These are phyloP conservation scores for Nothocercus nigrocapillus DNA, from an alignment of 2,113 vertebrate species.

Conservation along the genomic window DNA sequence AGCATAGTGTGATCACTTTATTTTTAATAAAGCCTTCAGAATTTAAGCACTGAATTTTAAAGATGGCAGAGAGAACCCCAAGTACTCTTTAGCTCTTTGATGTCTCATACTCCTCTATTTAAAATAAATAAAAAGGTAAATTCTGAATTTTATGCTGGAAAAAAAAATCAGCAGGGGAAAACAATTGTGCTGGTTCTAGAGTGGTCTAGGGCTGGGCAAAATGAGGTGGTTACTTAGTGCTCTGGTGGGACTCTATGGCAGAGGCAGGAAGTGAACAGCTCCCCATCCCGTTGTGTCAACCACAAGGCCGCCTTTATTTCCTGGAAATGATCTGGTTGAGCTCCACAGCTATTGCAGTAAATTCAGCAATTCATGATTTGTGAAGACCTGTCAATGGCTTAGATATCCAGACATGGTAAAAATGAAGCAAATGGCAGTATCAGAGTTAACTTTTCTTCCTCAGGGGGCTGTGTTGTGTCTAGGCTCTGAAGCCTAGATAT, in stretches of 20 bases:
- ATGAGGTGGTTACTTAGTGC: neutral
- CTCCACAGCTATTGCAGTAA: neutral
- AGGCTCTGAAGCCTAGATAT: constrained; percentile 43
- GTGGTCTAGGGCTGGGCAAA: neutral
- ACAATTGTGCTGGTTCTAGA: neutral
- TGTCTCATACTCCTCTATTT: neutral
- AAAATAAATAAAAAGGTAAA: neutral
- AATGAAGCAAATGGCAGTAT: neutral
- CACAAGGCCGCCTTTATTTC: neutral
- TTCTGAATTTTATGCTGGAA: neutral
- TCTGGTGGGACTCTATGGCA: neutral
- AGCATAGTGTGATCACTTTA: neutral
- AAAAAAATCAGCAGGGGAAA: neutral
- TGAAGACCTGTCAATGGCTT: neutral
- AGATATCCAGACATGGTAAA: neutral
- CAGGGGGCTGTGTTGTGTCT: constrained; percentile 55
- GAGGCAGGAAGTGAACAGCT: neutral
- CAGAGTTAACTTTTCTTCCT: constrained; percentile 34
- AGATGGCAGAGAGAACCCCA: neutral
- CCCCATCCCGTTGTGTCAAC: neutral
- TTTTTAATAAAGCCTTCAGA: neutral
- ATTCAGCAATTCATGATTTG: neutral
- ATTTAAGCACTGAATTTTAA: neutral
- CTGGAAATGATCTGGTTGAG: neutral
- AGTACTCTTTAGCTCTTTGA: neutral